A percentile compares a stretch with the other conserved stretches of the same genome.
Conservation (phyloP, 2,113 vertebrate species). For the Sebastes fasciatus region DNA sequence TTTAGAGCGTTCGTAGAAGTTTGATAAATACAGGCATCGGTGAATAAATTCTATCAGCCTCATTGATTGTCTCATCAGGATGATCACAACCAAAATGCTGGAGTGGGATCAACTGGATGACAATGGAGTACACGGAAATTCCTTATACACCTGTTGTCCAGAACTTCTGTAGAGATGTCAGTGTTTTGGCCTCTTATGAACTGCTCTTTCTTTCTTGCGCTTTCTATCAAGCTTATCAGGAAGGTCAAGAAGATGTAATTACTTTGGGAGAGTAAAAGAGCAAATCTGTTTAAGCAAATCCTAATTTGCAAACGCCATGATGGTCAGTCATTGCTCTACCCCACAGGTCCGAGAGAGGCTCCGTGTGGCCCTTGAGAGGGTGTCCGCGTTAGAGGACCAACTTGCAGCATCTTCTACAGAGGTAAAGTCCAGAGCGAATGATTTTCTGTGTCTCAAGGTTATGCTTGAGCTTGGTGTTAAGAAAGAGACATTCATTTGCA, state of each 20-base stretch:
- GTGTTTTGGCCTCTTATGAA: not conserved
- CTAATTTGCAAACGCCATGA: not conserved
- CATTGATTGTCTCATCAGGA: not conserved
- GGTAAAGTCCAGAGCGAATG: constrained; percentile 68
- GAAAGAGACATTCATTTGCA: constrained; percentile 11
- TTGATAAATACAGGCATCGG: not conserved
- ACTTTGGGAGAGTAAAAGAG: not conserved
- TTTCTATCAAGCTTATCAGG: not conserved
- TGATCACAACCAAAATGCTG: not conserved
- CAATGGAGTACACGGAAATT: not conserved
- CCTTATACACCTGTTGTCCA: not conserved
- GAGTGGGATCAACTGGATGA: not conserved
- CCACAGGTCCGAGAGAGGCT: constrained; percentile 92
- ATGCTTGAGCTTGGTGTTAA: not conserved
- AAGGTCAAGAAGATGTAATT: constrained; percentile 2
- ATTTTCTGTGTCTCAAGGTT: not conserved
- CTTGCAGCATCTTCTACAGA: constrained; percentile 92
- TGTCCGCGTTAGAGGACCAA: constrained; percentile 92
- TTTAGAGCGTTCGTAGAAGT: too few relatives aligned
- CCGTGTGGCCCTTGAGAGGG: constrained; percentile 92
- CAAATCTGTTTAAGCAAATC: not conserved
- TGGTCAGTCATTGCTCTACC: not conserved
- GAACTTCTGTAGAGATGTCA: not conserved
- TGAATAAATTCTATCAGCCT: not conserved
- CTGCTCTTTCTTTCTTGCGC: not conserved